Conservation (phyloP, 2,113 vertebrate genomes). For the Chiloscyllium plagiosum region DNA sequence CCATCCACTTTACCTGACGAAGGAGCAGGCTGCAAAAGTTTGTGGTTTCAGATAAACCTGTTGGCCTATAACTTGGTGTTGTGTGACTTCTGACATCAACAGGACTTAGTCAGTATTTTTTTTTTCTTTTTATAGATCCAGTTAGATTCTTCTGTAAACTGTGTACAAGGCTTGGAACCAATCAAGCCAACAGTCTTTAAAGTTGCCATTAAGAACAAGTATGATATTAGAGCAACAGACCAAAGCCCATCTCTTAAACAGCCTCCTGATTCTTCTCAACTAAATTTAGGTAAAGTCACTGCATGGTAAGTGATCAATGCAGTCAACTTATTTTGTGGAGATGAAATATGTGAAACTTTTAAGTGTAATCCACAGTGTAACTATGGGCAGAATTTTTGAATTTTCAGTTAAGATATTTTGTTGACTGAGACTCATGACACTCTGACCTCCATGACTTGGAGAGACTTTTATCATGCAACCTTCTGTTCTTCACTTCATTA, state of each 20-base stretch:
- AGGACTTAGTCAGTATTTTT: not conserved
- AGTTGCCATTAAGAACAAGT: slow-evolving; percentile 6
- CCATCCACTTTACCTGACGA: too few species aligned
- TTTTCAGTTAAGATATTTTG: too few species aligned
- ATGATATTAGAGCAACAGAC: not conserved
- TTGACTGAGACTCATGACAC: too few species aligned
- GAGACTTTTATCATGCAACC: too few species aligned
- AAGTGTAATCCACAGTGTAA: not conserved
- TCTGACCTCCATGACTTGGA: too few species aligned
- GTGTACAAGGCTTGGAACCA: not conserved
- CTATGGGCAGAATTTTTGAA: too few species aligned
- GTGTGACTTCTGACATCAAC: too few species aligned
- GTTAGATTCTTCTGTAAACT: not conserved
- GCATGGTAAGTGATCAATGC: slow-evolving; percentile 20
- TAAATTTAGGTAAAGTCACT: not conserved
- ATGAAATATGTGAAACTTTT: not conserved
- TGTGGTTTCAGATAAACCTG: too few species aligned
- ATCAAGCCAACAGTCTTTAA: slow-evolving; percentile 28
- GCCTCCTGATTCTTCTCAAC: not conserved
- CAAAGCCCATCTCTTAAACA: not conserved
- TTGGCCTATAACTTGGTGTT: too few species aligned
- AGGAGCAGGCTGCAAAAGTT: too few species aligned
- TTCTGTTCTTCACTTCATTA: too few species aligned
- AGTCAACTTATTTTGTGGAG: not conserved
- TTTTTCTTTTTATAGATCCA: not conserved